These are phyloP conservation scores for Pholis gunnellus DNA, from an alignment of 2,113 vertebrate genomes.

Conservation along the genomic window DNA sequence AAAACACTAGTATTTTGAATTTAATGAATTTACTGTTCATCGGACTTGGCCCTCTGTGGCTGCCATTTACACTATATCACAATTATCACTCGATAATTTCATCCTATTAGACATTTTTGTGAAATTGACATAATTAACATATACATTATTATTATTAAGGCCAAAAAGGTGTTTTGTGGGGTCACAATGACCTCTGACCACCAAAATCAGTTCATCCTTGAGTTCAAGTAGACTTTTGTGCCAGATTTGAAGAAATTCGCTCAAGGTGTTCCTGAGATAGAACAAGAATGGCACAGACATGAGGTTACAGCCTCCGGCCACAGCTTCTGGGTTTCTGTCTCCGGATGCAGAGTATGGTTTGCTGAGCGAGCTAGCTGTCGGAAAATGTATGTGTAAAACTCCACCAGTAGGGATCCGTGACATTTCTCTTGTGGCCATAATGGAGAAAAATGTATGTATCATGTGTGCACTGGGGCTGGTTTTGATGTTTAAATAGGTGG, in stretches of 20 bases:
- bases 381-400: not conserved
- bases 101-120: not conserved
- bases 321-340: not conserved
- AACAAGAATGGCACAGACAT: not conserved
- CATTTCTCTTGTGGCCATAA: conserved; percentile 2
- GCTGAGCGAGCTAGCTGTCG: not conserved
- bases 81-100: not conserved
- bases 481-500: conserved; percentile 82
- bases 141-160: not conserved
- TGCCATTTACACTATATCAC: not conserved
- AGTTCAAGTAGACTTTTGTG: not conserved
- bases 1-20: conserved; percentile 1
- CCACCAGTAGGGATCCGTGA: fast-evolving
- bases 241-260: not conserved
- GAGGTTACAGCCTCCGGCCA: not conserved
- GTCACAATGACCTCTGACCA: not conserved
- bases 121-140: not conserved
- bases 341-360: not conserved
- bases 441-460: conserved; percentile 37
- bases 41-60: not conserved
- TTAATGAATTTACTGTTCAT: not conserved
- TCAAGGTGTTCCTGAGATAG: not conserved
- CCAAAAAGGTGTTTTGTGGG: not conserved
- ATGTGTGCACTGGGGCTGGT: conserved; percentile 50
- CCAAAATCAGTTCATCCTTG: not conserved